These are phyloP conservation scores for Stichopus horrens DNA, from an alignment of 53 echinoderm and acorn worm species.

Conservation along the genomic window DNA sequence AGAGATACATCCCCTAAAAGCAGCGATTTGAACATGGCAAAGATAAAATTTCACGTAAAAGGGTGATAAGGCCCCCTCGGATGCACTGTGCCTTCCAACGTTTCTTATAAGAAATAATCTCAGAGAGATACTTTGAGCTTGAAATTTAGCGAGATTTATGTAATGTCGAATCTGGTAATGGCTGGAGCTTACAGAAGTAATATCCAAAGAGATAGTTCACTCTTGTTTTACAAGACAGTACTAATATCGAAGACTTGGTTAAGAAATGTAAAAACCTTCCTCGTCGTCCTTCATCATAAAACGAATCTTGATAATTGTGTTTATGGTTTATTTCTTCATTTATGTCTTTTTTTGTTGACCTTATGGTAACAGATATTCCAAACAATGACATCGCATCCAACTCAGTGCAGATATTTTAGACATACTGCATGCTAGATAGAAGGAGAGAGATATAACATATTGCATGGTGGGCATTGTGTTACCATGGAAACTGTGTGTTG, in stretches of 20 bases:
- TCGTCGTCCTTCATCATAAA: neutral
- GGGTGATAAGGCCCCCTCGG: slow-evolving; percentile 11
- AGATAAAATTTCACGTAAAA: slow-evolving; percentile 18
- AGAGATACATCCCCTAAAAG: slow-evolving; percentile 6
- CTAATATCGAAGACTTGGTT: slow-evolving; percentile 1
- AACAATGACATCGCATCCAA: neutral
- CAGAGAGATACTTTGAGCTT: neutral
- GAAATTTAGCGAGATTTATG: slow-evolving; percentile 6
- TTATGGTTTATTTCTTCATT: slow-evolving; percentile 3
- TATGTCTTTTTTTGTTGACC: slow-evolving; percentile 6
- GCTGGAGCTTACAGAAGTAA: neutral
- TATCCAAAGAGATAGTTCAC: slow-evolving; percentile 5
- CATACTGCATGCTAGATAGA: no score
- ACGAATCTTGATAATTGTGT: neutral
- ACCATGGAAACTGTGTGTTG: no score
- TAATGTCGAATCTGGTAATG: neutral
- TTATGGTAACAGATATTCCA: neutral
- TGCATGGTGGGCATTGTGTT: no score
- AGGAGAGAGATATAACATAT: no score
- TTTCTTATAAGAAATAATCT: neutral
- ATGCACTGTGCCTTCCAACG: neutral
- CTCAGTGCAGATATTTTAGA: neutral
- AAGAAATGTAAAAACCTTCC: neutral
- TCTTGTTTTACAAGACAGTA: slow-evolving; percentile 7
- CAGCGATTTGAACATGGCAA: neutral